Evolutionary conservation across 2,888 invertebrate species (phyloP), one percentile per base, ranked within the genome.

Genomic region (Fragum whitleyi): DNA sequence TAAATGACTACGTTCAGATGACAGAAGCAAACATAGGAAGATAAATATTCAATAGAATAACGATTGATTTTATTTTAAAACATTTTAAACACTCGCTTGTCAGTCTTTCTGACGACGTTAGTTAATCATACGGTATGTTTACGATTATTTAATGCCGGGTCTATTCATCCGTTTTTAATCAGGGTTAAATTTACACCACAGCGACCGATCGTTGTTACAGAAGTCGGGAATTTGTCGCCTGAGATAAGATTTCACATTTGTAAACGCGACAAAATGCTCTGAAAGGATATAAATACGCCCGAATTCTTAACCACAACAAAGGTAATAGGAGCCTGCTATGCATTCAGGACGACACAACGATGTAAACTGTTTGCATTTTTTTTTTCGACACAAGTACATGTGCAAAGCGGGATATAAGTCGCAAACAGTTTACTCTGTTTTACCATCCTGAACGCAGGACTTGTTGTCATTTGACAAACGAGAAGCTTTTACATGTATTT

Each of bases 1-100:
- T 72, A 55, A 65, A 72, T 67, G 62, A 80, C 72, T 70, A 68
- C 68, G 77, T 57, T 57, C 21, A 57, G 47, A 26, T 83, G 79
- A 77, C 83, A 78, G 71, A 29, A 29, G 83, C 72, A 83, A 79
- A 83, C 77, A 83, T 14, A 59, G 61, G 55, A 77, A 74, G 79
- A 79, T 79, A 83, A 80, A 80, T 83, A 79, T 80, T 75, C 80
- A 75, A 83, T 83, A 65, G 62, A 70, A 75, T 62, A 62, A 32
- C 65, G 74, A 77, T 83, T 73, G 77, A 80, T 83, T 72, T 80
- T 77, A 26, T 47, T 74, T 73, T 70, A 77, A 80, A 83, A 83
- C 83, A 80, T 79, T 83, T 83, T 77, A 79, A 80, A 74, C 71
- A 51, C 68, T 51, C 53, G 75, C 72, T 47, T 69, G 75, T 67